Evolutionary conservation across 2,113 vertebrate species (phyloP), one percentile per base, ranked within the genome.

Genomic region (Synodontis membranacea): DNA sequence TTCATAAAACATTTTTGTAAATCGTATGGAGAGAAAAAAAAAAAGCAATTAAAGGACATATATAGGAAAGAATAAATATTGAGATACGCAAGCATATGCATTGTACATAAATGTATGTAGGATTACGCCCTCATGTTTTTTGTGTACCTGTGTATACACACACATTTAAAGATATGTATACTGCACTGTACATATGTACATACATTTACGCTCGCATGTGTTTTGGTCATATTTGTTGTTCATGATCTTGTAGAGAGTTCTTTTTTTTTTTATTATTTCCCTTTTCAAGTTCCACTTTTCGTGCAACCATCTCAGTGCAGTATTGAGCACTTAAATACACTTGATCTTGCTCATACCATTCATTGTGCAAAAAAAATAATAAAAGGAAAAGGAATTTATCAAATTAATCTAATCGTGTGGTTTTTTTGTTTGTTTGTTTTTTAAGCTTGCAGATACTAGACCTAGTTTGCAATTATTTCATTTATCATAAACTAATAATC

Each of bases 1-100:
- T 98, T 99, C 97, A 99, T 98, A 96, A 98, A 97, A 97, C 97
- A 98, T 98, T 99, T 99, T 99, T 99, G 97, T 99, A 99, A 96
- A 99, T 99, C 99, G 96, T 96, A 96, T 95, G 94, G 95, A 95
- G 95, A 96, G 95, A 92, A 92, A 93, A 48, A 83, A 82, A 81
- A 83, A 25, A 64, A 37, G 95, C 95, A 95, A 95, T 95, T 96
- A 95, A 95, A 95, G 95, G 94, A 94, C 94, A 93, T 95, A 95
- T 95, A 93, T 92, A 94, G 92, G 88, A 90, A 91, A 91, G 88
- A 95, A 93, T 93, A 94, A 95, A 95, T 95, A 95, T 92, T 88
- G 94, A 93, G 93, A 94, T 93, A 94, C 92, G 92, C 94, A 94
- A 94, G 94, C 92, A 94, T 95, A 95, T 94, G 93, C 94, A 95